A percentile compares a stretch with the other conserved stretches of the same genome.
Conservation (phyloP, 2,113 vertebrate genomes). For the Saccopteryx leptura region DNA sequence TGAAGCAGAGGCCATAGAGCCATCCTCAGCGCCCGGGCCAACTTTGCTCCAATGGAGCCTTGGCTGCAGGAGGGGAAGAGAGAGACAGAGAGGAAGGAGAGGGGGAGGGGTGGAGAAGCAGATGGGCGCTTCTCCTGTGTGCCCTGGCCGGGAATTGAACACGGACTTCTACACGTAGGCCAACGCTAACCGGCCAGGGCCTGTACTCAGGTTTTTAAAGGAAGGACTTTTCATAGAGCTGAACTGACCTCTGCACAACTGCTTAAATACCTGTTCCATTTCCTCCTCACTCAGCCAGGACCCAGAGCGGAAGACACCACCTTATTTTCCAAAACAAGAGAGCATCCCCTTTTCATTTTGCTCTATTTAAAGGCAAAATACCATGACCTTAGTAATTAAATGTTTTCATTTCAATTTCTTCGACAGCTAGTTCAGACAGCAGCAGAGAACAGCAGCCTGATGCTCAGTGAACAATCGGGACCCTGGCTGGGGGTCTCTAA, state of each 20-base stretch:
- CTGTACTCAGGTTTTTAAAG: background rate
- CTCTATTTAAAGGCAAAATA: constrained; percentile 14
- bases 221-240: background rate
- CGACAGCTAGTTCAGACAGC: background rate
- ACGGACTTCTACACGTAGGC: no score
- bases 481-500: background rate
- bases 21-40: no score
- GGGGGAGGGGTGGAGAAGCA: no score
- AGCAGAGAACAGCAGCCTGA: background rate
- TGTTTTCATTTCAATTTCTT: background rate
- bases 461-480: background rate
- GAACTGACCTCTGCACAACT: background rate
- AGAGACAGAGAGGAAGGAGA: no score
- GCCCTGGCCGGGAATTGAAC: no score
- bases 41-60: no score
- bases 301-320: background rate
- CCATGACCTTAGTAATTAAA: background rate
- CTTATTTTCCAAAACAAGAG: background rate
- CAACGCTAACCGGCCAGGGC: background rate
- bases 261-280: background rate
- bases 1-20: no score
- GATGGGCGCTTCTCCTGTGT: no score
- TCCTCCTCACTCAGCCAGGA: background rate
- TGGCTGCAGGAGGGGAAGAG: no score
- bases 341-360: background rate